phyloP scores from a whole-genome alignment of 1,140 invertebrate species.

The Penaeus japonicus region DNA sequence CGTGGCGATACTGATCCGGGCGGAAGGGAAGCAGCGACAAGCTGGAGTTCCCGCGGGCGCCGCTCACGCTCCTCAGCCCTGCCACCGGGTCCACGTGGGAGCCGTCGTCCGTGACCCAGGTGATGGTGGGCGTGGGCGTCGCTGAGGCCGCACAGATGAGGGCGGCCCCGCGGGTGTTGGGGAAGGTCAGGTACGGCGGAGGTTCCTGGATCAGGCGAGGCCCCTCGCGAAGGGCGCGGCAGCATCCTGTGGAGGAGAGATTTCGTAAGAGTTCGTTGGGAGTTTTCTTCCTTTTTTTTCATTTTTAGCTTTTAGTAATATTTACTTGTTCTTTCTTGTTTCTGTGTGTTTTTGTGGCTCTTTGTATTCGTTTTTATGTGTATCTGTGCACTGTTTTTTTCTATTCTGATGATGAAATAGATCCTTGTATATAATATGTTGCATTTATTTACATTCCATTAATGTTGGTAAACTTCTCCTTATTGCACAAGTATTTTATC shows the following conservation, averaged over 20 bases:
- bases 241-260: not conserved
- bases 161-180: not conserved
- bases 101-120: not conserved
- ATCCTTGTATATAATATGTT: too few species aligned
- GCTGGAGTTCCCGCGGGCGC: not conserved
- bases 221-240: not conserved
- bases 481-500: too few species aligned
- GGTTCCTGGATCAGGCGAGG: not conserved
- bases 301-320: too few species aligned
- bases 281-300: too few species aligned
- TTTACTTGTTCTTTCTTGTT: too few species aligned
- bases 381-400: too few species aligned
- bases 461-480: too few species aligned
- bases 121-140: not conserved
- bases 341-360: too few species aligned
- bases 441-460: too few species aligned
- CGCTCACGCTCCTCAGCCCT: not conserved
- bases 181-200: not conserved
- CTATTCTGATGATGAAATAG: too few species aligned
- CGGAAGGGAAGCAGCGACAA: not conserved
- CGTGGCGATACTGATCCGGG: not conserved
- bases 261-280: too few species aligned
- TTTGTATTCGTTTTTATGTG: too few species aligned
- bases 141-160: not conserved
- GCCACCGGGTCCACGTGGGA: not conserved